Base-by-base conservation (phyloP, 2,888 invertebrate genomes). In the Neoscelio sp. region DNA sequence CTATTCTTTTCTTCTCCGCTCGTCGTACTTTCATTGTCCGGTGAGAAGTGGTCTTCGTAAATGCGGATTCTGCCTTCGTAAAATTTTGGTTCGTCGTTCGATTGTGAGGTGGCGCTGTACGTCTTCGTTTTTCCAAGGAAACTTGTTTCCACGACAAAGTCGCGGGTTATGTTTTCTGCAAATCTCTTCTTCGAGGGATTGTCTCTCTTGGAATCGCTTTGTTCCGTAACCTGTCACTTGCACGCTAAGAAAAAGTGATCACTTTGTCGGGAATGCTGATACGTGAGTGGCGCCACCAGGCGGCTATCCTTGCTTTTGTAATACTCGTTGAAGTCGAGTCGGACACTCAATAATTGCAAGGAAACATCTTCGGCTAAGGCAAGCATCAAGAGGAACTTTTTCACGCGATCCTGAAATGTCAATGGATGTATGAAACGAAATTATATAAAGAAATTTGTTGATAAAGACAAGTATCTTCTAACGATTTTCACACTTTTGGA, bases 241-340 rank as follows among this genome's bases (percentile, higher is more conserved):
- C 85, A 83, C 23, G 80, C 62, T 13, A 85, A 70, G 60, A 89
- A 88, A 4, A 81, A 82, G 62, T 88, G 87, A 77, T 89, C 89
- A 42, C 85, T 88, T 83, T 89, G 88, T 40, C 89, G 84, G 12
- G 90, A 85, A 76, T 88, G 90, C 54, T 89, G 88, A 68, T 90
- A 92, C 2, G 92, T 92, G 17, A 92, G 86, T 12, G 92, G 91
- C 4, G 90, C 94, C 74, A 95, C 95, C 62, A 97, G 92, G 84
- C 95, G 94, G 80, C 94, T 93, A 88, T 96, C 95, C 74, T 94
- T 94, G 77, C 95, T 94, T 88, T 97, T 96, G 91, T 99, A 99
- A 91, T 96, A 96, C 89, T 97, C 97, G 90, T 98, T 99, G 91
- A 98, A 99, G 91, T 98, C 98, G 67, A 99, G 92, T 1, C 98